These are phyloP conservation scores for Phoenoteleia sp. DNA, from an alignment of 2,888 invertebrate species.

Conservation along the genomic window DNA sequence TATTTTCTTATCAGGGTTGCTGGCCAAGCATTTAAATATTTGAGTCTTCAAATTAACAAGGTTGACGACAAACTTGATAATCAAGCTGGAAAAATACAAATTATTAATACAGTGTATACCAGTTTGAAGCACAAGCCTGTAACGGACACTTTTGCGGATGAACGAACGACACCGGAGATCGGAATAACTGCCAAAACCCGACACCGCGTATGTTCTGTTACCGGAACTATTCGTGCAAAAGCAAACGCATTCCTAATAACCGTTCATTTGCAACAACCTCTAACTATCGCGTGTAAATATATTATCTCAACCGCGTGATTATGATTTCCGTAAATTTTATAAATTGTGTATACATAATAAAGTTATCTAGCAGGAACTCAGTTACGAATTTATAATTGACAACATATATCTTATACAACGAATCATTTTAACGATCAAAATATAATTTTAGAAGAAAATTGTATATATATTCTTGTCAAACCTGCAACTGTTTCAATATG, in stretches of 20 bases:
- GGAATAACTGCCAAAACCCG: constrained; percentile 62
- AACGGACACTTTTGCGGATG: constrained; percentile 57
- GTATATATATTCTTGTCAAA: too few relatives aligned
- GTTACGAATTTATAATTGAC: too few relatives aligned
- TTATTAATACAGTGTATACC: constrained; percentile 56
- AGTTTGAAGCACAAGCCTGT: constrained; percentile 46
- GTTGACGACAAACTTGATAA: constrained; percentile 69
- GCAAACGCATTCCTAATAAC: constrained; percentile 37
- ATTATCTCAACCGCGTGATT: neutral
- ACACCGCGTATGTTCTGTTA: constrained; percentile 55
- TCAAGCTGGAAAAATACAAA: constrained; percentile 58
- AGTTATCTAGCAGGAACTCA: too few relatives aligned
- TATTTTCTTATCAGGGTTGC: neutral
- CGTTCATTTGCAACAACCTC: constrained; percentile 40
- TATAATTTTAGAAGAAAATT: too few relatives aligned
- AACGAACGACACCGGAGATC: constrained; percentile 37
- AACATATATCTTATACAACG: too few relatives aligned
- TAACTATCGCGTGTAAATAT: constrained; percentile 18
- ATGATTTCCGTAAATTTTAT: neutral
- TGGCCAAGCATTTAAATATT: constrained; percentile 44
- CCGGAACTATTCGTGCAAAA: constrained; percentile 29
- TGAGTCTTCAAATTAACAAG: constrained; percentile 42
- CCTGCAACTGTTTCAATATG: too few relatives aligned
- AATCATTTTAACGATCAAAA: too few relatives aligned
- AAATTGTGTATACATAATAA: too few relatives aligned